Evolutionary conservation across 1,140 invertebrate genomes (phyloP).

Genomic region (Chrysomallon squamiferum): DNA sequence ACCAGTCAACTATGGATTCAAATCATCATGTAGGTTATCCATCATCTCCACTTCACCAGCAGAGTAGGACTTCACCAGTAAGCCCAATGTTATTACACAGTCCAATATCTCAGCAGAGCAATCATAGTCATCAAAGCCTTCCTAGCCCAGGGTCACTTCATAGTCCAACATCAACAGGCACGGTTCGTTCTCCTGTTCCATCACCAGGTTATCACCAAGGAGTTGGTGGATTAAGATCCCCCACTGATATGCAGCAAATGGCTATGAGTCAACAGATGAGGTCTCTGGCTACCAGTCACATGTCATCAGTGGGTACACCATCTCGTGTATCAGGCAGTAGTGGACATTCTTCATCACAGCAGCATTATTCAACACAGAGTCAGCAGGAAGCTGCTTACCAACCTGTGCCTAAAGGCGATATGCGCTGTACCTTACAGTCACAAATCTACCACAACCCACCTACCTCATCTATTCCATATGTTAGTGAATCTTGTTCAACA

Average conservation of each 20-base stretch:
- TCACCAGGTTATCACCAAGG: slow-evolving; percentile 17
- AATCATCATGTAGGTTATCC: slow-evolving; percentile 39
- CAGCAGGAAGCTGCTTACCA: slow-evolving; percentile 23
- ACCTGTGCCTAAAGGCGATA: slow-evolving; percentile 10
- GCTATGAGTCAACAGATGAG: slow-evolving; percentile 21
- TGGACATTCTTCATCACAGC: slow-evolving; percentile 9
- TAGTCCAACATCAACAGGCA: slow-evolving; percentile 36
- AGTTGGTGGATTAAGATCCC: slow-evolving; percentile 26
- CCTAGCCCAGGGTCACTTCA: slow-evolving; percentile 49
- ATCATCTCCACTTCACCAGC: slow-evolving; percentile 37
- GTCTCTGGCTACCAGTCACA: slow-evolving; percentile 20
- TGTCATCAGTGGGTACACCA: slow-evolving; percentile 17
- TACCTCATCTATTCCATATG: slow-evolving; percentile 21
- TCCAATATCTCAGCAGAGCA: slow-evolving; percentile 47
- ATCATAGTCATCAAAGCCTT: slow-evolving; percentile 33
- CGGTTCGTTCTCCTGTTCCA: slow-evolving; percentile 30
- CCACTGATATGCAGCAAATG: slow-evolving; percentile 23
- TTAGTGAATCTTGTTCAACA: slow-evolving; percentile 11
- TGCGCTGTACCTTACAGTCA: slow-evolving; percentile 14
- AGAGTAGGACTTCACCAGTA: slow-evolving; percentile 38
- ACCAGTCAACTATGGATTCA: slow-evolving; percentile 6
- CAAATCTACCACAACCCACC: slow-evolving; percentile 12
- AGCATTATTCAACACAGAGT: slow-evolving; percentile 19
- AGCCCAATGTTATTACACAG: slow-evolving; percentile 47
- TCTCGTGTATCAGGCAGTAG: slow-evolving; percentile 8